Evolutionary conservation across 1,140 invertebrate genomes (phyloP).

Genomic region (Camponotus floridanus): DNA sequence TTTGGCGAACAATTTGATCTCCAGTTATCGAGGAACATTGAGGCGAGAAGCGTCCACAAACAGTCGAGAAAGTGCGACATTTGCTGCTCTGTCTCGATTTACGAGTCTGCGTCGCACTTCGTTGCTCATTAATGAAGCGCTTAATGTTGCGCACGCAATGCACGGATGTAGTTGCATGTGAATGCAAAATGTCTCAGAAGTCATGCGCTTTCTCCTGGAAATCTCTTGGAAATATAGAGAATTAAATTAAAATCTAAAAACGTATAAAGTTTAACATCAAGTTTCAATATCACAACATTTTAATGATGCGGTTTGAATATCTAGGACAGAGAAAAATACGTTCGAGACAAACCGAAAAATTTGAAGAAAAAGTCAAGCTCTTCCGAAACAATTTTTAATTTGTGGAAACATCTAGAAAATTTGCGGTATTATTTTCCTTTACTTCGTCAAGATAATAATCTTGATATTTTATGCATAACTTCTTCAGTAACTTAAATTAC

Average conservation of each 20-base stretch:
- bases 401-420: not conserved
- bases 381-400: not conserved
- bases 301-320: not conserved
- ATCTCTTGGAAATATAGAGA: conserved; percentile 20
- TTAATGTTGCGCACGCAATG: conserved; percentile 47
- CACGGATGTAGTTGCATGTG: conserved; percentile 27
- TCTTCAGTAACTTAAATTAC: not conserved
- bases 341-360: not conserved
- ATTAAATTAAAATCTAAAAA: not conserved
- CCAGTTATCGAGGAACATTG: conserved; percentile 26
- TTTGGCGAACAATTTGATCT: conserved; percentile 31
- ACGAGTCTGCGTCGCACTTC: conserved; percentile 34
- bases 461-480: not conserved
- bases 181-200: conserved; percentile 42
- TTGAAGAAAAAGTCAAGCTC: not conserved
- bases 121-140: conserved; percentile 51
- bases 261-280: not conserved
- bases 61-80: conserved; percentile 43
- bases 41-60: conserved; percentile 1
- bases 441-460: not conserved
- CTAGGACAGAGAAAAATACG: not conserved
- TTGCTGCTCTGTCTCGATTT: conserved; percentile 7
- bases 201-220: conserved; percentile 34
- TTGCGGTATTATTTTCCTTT: not conserved
- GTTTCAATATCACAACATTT: not conserved